Base-by-base conservation (phyloP, 2,888 invertebrate species). In the Horisme vitalbata region DNA sequence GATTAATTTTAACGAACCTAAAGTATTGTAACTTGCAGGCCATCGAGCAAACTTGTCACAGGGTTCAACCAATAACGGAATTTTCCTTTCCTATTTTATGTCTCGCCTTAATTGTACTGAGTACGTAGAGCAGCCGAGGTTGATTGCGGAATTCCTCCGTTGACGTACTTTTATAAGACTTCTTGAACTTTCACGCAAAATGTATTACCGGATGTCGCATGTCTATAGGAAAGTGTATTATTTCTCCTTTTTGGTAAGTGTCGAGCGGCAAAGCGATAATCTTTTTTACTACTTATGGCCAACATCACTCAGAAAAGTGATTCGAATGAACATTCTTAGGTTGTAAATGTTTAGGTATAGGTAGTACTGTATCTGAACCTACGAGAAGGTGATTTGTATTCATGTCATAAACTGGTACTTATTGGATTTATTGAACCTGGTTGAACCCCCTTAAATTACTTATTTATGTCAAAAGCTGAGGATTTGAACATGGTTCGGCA, bases 181-280 rank as follows among this genome's bases (percentile, higher is more conserved):
- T 41, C 37, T 48, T 48, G 41, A 38, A 48, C 48, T 48, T 48
- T 43, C 48, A 38, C 48, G n/a, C n/a, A n/a, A n/a, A 47, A 23
- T 27, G 26, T 13, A 38, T 13, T 24, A 20, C 37, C 35, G 21
- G 45, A 38, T 23, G n/a, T 26, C 7, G 2, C 8, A 9, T 31
- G 30, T 12, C 8, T 7, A 24, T 26, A 15, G 13, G 10, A 11
- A 3, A 9, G 6, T 13, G 11, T 7, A 35, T 15, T 46, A n/a
- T n/a, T n/a, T n/a, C n/a, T n/a, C n/a, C n/a, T 39, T 9, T 15
- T 11, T 28, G 20, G 6, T 36, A 35, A 23, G 33, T 15, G 31
- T 13, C 28, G 9, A 33, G 15, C 21, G 33, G 38, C 30, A 30
- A 35, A 27, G 18, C 5, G 24, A 9, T 38, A 9, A 44, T 33